Base-by-base conservation (phyloP, 1,140 invertebrate genomes). In the Drosophila rufa region DNA sequence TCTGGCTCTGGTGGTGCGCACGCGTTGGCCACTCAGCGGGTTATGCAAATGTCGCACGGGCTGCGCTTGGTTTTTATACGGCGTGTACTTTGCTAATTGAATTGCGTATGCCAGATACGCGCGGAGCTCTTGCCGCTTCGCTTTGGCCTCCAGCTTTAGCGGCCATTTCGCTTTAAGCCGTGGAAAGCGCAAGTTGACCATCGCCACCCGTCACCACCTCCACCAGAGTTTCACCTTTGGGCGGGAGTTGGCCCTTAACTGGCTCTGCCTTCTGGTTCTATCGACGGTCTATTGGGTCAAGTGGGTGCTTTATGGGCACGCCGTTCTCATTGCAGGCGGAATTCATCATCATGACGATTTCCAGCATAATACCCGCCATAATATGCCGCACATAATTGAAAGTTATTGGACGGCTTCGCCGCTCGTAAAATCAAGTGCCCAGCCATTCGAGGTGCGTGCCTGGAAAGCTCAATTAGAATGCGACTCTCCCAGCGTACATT, bases 11-110 rank as follows among this genome's bases (percentile, higher is more conserved):
- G 75, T 76, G 79, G 78, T 92, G 71, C 79, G 79, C 78, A 78
- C 91, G 59, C 85, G 73, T 64, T 73, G 87, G 86, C 91, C 76
- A 90, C 81, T 86, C 85, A 91, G 77, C 62, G 78, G 89, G 80
- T 87, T 92, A 92, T 92, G 91, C 84, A 92, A 91, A 91, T 91
- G 85, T 67, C 65, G 67, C 60, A 68, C 57, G 77, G 80, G 69
- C 48, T 71, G 38, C 59, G 69, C 79, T 76, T 82, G 80, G 82
- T 92, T 92, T 92, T 92, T 92, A 92, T 92, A 92, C 85, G 69
- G 75, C 85, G 62, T 50, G 71, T 86, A 91, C 46, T 92, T 92
- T 92, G 79, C 80, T 84, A 87, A 92, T 92, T 91, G 79, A 91
- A 89, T 91, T 92, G 76, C 74, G 84, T 89, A 86, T 90, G 80